Base-by-base conservation (phyloP, 2,113 vertebrate genomes). In the Gymnocephalus cernua region DNA sequence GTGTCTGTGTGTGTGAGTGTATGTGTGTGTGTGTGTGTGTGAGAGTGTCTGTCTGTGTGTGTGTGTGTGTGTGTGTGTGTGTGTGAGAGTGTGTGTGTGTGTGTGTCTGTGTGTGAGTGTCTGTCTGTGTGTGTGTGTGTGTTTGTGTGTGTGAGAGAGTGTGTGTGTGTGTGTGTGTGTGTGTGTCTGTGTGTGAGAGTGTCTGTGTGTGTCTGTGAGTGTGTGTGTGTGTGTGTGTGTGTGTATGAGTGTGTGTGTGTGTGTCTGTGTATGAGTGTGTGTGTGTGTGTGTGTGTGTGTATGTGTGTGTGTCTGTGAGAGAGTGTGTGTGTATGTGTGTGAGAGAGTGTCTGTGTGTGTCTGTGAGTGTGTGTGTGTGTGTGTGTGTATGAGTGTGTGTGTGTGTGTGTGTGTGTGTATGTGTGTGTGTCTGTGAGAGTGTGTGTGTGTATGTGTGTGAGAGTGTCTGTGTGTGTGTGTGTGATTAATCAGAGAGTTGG, bases 401-500 rank as follows among this genome's bases (percentile, higher is more conserved):
- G 65, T 67, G 45, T 51, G 63, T 35, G 45, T 50, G 64, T 19
- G 44, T 35, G 77, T 56, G 48, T 59, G 44, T 27, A 41, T 48
- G 65, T 23, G 13, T 56, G 67, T 56, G 51, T 54, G 21, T 54
- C 38, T 41, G 53, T 71, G 68, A 44, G 67, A 56, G 50, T n/a
- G 67, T 69, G 67, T 67, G 65, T 67, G 45, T 51, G 63, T 35
- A 25, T 50, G 64, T 19, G 44, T 35, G 77, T 56, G 48, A 63
- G 67, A 72, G 23, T 67, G 75, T 57, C 23, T 57, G 74, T 35
- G 51, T 57, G 38, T 21, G 53, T 21, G 4, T 6, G 75, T 14
- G 77, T 80, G 76, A 77, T 90, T 77, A 86, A 84, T 81, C 64
- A 23, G 59, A 21, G 66, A 72, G 77, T 15, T 78, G 79, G 61